These are phyloP conservation scores for Chrysomela aeneicollis DNA, from an alignment of 2,888 invertebrate species.

Conservation along the genomic window DNA sequence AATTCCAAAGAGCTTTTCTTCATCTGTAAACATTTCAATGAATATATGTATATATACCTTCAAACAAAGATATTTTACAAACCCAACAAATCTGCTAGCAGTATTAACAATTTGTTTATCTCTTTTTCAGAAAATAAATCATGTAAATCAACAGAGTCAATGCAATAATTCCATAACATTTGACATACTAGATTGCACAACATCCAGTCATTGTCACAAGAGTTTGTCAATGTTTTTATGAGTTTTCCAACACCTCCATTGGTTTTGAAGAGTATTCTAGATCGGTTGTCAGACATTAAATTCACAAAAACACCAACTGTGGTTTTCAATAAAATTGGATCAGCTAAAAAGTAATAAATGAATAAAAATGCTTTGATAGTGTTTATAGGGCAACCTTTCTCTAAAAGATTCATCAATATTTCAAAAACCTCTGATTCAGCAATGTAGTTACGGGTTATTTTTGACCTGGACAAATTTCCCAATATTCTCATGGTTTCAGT, in stretches of 20 bases:
- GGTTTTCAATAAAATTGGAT: conserved; percentile 75
- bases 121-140: conserved; percentile 63
- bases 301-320: conserved; percentile 86
- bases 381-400: conserved; percentile 61
- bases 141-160: conserved; percentile 63
- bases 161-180: conserved; percentile 76
- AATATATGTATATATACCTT: too few relatives aligned
- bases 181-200: conserved; percentile 77
- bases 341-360: conserved; percentile 60
- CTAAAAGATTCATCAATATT: conserved; percentile 67
- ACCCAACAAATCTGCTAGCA: conserved; percentile 66
- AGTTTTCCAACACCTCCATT: conserved; percentile 64
- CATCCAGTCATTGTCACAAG: conserved; percentile 73
- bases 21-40: conserved; percentile 60
- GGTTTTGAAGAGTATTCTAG: conserved; percentile 64
- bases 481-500: conserved; percentile 81
- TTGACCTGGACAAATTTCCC: conserved; percentile 81
- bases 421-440: conserved; percentile 72
- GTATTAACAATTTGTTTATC: conserved; percentile 64
- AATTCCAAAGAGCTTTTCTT: conserved; percentile 66
- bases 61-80: too few relatives aligned
- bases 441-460: conserved; percentile 70
- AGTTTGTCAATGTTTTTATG: conserved; percentile 66
- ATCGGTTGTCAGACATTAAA: conserved; percentile 70
- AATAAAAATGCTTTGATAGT: neutral